These are phyloP conservation scores for Megaceryle alcyon DNA, from an alignment of 2,797 vertebrate genomes.

Conservation along the genomic window DNA sequence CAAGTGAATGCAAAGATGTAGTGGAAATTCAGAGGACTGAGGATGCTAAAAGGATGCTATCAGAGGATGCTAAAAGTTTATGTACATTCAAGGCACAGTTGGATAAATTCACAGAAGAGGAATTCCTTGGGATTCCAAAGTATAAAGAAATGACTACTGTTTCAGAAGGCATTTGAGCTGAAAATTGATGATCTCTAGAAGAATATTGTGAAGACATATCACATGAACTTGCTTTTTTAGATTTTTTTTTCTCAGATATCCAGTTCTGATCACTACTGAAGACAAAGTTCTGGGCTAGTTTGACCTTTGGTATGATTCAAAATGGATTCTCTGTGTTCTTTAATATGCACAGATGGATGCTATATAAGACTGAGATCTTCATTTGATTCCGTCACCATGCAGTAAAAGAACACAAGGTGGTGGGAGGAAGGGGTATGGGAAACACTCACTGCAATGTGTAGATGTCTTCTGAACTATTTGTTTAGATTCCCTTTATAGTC, in stretches of 20 bases:
- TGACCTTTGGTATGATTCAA: not conserved
- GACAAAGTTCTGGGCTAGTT: not conserved
- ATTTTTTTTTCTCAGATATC: not conserved
- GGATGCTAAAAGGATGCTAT: not conserved
- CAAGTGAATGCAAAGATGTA: not conserved
- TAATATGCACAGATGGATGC: not conserved
- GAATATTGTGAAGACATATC: not conserved
- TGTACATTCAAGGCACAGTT: not conserved
- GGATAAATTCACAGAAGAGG: not conserved
- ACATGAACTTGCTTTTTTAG: not conserved
- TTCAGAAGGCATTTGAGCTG: not conserved
- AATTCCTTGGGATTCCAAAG: not conserved
- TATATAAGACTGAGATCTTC: not conserved
- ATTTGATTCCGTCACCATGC: not conserved
- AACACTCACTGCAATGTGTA: not conserved
- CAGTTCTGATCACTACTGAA: not conserved
- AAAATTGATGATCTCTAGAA: not conserved
- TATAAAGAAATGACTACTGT: not conserved
- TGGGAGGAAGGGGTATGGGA: not conserved
- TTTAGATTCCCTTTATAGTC: not conserved
- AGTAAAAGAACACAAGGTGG: rapidly evolving
- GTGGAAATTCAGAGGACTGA: not conserved
- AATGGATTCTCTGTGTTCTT: not conserved
- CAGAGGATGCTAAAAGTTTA: not conserved
- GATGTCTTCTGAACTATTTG: not conserved